These are phyloP conservation scores for Mimumesa dahlbomi DNA, from an alignment of 2,888 invertebrate species.

Conservation along the genomic window DNA sequence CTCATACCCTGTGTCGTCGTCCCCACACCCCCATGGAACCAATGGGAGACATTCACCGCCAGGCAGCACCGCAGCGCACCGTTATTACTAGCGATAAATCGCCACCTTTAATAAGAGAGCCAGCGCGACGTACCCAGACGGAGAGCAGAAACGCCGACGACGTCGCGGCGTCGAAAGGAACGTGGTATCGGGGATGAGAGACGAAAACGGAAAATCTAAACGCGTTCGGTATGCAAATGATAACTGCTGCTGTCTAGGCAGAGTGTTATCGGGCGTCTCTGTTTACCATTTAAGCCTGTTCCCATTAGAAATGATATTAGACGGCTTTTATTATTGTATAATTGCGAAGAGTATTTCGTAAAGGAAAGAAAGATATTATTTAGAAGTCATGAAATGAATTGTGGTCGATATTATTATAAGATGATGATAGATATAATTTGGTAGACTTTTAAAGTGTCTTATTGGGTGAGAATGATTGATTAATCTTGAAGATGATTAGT, in stretches of 20 bases:
- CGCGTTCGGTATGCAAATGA: not conserved
- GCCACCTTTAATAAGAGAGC: slow-evolving; percentile 79
- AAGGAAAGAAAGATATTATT: too few relatives aligned
- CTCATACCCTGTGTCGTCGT: slow-evolving; percentile 9
- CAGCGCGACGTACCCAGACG: slow-evolving; percentile 57
- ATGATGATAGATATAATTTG: too few relatives aligned
- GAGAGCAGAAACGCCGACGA: slow-evolving; percentile 45
- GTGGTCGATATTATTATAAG: too few relatives aligned
- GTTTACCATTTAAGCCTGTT: too few relatives aligned
- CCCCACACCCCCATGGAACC: slow-evolving; percentile 17
- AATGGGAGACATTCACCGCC: slow-evolving; percentile 56
- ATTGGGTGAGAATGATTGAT: too few relatives aligned
- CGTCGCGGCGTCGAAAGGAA: not conserved
- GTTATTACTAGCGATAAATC: slow-evolving; percentile 80
- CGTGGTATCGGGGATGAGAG: not conserved
- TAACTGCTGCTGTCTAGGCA: not conserved
- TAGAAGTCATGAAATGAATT: too few relatives aligned
- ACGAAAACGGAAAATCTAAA: not conserved
- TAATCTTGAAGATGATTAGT: too few relatives aligned
- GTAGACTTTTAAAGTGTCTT: too few relatives aligned
- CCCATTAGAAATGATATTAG: too few relatives aligned
- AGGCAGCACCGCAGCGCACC: slow-evolving; percentile 74
- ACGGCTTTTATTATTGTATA: too few relatives aligned
- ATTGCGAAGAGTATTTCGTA: too few relatives aligned
- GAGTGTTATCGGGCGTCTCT: not conserved